Evolutionary conservation across 2,888 invertebrate species (phyloP).

Genomic region (Mythimna albipuncta): DNA sequence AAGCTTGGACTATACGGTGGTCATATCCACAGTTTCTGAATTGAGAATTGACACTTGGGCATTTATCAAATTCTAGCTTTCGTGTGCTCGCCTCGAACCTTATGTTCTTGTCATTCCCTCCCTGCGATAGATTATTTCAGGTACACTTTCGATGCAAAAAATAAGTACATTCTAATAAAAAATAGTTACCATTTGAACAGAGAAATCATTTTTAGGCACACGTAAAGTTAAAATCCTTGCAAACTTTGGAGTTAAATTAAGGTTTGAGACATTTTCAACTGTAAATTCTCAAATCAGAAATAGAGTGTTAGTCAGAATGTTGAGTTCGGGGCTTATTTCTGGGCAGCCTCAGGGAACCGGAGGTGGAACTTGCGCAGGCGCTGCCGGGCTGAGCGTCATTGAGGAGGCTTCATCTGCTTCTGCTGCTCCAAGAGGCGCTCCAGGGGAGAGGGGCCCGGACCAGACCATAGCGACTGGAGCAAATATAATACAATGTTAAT

Average conservation of each 20-base stretch:
- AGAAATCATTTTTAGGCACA: no score
- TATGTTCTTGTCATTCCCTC: no score
- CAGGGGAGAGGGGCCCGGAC: conserved; percentile 94
- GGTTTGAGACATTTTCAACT: no score
- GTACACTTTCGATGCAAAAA: no score
- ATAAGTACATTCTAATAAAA: no score
- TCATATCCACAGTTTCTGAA: conserved; percentile 9
- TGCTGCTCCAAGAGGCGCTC: conserved; percentile 95
- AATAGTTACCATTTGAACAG: no score
- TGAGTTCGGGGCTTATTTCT: neutral
- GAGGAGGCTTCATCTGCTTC: conserved; percentile 91
- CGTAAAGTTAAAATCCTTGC: neutral
- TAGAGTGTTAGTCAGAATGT: neutral
- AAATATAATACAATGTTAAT: no score
- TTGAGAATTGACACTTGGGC: neutral
- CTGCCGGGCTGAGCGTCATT: conserved; percentile 68
- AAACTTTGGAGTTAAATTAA: neutral
- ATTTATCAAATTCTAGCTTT: neutral
- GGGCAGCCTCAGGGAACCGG: neutral
- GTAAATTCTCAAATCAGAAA: neutral
- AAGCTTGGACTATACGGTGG: conserved; percentile 2
- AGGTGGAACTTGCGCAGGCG: conserved; percentile 15
- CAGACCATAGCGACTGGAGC: conserved; percentile 93
- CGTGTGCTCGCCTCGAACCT: no score
- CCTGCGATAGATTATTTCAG: no score